Evolutionary conservation across 2,113 vertebrate genomes (phyloP), one percentile per base, ranked within the genome.

Genomic region (Campylomormyrus tamandua): DNA sequence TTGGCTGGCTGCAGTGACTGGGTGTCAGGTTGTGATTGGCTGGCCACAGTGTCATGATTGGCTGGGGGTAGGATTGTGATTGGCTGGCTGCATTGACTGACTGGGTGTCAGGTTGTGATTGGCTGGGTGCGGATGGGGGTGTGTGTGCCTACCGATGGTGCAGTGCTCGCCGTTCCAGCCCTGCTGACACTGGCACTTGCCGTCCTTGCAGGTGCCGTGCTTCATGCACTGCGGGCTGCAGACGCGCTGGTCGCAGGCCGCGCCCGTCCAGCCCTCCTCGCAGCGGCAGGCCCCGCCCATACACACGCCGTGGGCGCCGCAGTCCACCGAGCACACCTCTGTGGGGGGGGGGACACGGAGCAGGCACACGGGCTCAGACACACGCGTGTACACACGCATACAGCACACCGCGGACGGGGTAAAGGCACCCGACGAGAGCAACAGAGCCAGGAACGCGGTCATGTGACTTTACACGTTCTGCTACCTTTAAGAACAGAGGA

Each of bases 161-260:
- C 97, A 98, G 97, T 98, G 97, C 95, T 98, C 97, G 95, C 97
- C 97, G 95, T 98, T 98, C 97, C 97, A 98, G 95, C 97, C 97
- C 95, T 97, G 96, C 95, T 96, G 96, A 94, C 97, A 98, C 96
- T 97, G 96, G 96, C 97, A 98, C 95, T 97, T 97, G 93, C 97
- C 97, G 92, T 98, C 97, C 95, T 97, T 97, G 96, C 97, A 98
- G 95, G 97, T 96, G 91, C 97, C 97, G 89, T 98, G 97, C 95
- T 98, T 97, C 56, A 96, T 96, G 90, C 97, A 98, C 91, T 96
- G 97, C 90, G 97, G 97, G 94, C 96, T 97, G 93, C 97, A 98
- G 93, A 97, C 96, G 15, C 97, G 97, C 95, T 97, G 97, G 96
- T 97, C 97, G 46, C 97, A 98, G 31, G 96, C 96, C 58, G 93